phyloP scores from a whole-genome alignment of 2,888 invertebrate genomes.

The Selenia dentaria region DNA sequence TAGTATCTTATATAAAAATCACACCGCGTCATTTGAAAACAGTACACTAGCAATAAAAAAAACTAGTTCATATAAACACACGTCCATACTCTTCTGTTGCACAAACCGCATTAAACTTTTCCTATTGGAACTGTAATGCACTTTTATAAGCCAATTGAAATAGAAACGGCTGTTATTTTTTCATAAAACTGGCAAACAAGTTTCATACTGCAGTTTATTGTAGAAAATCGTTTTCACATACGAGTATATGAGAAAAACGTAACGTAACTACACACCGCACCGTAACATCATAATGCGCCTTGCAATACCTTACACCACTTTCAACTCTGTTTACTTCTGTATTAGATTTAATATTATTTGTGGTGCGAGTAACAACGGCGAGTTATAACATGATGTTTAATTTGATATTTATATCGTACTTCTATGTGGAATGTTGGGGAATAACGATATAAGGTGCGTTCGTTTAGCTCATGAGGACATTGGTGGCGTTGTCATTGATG shows the following conservation, averaged over 20 bases:
- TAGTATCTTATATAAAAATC: too few relatives aligned
- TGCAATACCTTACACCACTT: too few relatives aligned
- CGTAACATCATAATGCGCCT: constrained; percentile 39
- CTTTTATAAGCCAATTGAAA: constrained; percentile 55
- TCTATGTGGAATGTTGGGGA: constrained; percentile 13
- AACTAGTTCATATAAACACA: too few relatives aligned
- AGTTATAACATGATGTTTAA: too few relatives aligned
- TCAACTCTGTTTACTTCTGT: too few relatives aligned
- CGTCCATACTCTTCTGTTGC: constrained; percentile 29
- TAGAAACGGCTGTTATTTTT: constrained; percentile 60
- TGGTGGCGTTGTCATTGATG: too few relatives aligned
- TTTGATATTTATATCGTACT: constrained; percentile 19
- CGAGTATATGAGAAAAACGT: constrained; percentile 57
- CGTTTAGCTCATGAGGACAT: too few relatives aligned
- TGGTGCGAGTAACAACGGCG: too few relatives aligned
- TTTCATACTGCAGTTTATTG: constrained; percentile 48
- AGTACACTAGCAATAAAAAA: too few relatives aligned
- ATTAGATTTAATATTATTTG: constrained; percentile 13
- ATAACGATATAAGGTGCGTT: too few relatives aligned
- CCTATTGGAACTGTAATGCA: constrained; percentile 40
- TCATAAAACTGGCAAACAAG: constrained; percentile 50
- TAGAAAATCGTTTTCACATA: constrained; percentile 47
- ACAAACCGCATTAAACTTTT: constrained; percentile 51
- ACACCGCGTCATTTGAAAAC: too few relatives aligned
- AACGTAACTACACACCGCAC: constrained; percentile 44